Conservation (phyloP, 2,888 invertebrate genomes). For the Calliscelio sp. region DNA sequence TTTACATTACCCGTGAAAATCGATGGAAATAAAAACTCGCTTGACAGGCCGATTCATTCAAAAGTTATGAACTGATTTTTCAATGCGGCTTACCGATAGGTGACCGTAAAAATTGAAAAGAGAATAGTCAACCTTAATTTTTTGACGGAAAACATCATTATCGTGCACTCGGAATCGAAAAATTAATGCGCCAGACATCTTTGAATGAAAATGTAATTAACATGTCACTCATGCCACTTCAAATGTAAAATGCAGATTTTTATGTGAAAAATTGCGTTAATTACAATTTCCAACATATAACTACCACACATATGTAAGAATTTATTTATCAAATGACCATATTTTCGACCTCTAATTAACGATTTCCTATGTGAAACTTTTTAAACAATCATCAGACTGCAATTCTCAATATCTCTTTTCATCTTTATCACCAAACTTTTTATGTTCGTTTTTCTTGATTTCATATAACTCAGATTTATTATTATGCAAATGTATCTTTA, state of each 20-base stretch:
- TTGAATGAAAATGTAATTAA: constrained; percentile 17
- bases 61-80: constrained; percentile 10
- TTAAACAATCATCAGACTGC: background rate
- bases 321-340: background rate
- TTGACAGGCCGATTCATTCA: too few relatives aligned
- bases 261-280: constrained; percentile 1
- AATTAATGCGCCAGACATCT: constrained; percentile 1
- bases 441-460: background rate
- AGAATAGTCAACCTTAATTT: constrained; percentile 16
- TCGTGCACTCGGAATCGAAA: background rate
- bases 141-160: constrained; percentile 9
- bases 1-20: too few relatives aligned
- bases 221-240: constrained; percentile 6
- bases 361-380: background rate
- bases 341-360: background rate
- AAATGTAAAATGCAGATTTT: background rate
- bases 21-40: too few relatives aligned
- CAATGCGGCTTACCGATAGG: background rate
- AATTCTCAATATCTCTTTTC: background rate
- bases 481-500: background rate
- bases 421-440: too few relatives aligned
- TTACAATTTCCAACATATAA: constrained; percentile 1
- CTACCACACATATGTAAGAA: background rate
- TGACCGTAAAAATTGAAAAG: constrained; percentile 14
- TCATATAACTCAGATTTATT: background rate